phyloP scores from a whole-genome alignment of 2,888 invertebrate genomes.

The Dryobota labecula region DNA sequence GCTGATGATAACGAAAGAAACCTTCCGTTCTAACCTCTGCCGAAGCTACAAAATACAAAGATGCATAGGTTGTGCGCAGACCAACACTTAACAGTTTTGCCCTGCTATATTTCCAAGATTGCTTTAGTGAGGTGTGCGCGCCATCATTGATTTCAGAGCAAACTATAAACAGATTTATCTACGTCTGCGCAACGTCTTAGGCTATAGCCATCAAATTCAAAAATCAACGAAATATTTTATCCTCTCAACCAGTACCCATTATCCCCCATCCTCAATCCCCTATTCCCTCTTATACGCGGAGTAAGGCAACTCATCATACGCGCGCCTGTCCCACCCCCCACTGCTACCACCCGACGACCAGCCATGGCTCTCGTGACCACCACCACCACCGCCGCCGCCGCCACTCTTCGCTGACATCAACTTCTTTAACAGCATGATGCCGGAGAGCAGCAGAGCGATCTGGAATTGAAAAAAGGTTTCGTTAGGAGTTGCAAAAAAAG shows the following conservation, averaged over 20 bases:
- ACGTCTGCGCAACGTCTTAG: neutral
- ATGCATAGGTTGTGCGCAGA: too few species aligned
- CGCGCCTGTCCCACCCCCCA: constrained; percentile 91
- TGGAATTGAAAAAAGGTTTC: constrained; percentile 84
- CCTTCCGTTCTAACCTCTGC: too few species aligned
- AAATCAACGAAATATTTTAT: neutral
- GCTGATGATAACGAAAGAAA: too few species aligned
- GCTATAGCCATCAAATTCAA: too few species aligned
- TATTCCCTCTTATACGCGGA: constrained; percentile 90
- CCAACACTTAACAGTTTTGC: too few species aligned
- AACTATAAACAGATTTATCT: neutral
- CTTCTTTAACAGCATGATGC: constrained; percentile 96
- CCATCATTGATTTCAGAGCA: too few species aligned
- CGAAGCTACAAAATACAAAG: too few species aligned
- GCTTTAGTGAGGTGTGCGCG: too few species aligned
- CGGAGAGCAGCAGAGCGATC: constrained; percentile 95
- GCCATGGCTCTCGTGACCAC: constrained; percentile 88
- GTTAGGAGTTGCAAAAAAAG: neutral
- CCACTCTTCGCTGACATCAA: constrained; percentile 93
- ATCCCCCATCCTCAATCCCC: neutral
- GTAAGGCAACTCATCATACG: constrained; percentile 93
- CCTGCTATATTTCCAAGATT: too few species aligned
- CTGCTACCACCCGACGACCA: constrained; percentile 76
- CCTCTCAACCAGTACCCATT: neutral
- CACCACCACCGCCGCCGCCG: constrained; percentile 87